Evolutionary conservation across 2,797 vertebrate genomes (phyloP), one percentile per base, ranked within the genome.

Genomic region (Gouania willdenowi): DNA sequence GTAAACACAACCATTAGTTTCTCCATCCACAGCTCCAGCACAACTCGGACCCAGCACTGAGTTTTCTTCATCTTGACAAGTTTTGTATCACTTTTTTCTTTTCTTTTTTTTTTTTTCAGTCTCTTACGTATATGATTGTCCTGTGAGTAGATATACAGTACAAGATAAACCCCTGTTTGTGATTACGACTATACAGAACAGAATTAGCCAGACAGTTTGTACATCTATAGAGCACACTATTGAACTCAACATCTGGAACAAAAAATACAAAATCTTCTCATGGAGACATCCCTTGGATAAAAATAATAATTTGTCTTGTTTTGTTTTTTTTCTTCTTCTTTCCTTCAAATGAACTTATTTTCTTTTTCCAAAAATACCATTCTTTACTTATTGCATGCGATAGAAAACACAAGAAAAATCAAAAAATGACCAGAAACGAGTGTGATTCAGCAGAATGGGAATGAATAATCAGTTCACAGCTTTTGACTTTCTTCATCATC

Each of bases 401-500:
- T 86, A 85, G 62, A 83, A 82, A 86, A 85, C 77, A 81, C 78
- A 81, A 83, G 80, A 75, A 73, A 79, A 73, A 79, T 56, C 66
- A 82, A 84, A 87, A 68, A 71, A 66, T 47, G 70, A 71, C 81
- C 64, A 79, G 55, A 66, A 75, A 78, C 69, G 71, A 76, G 71
- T 73, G 73, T 71, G 71, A 45, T 71, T 77, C 61, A 81, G 76
- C 70, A 71, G 77, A 42, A 66, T 44, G 38, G 44, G 64, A 65
- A 57, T 70, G 64, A 76, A 47, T 64, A 76, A 62, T 69, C 57
- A 70, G 62, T 84, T 88, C 87, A 87, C 85, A 91, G 81, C 86
- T 90, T 91, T 82, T 87, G 88, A 82, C 68, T 85, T 87, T 86
- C 83, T 82, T 91, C 87, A 44, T 91, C 87, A 44, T 87, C 88